Conservation (phyloP, 1,140 invertebrate species). For the Metopolophium dirhodum region DNA sequence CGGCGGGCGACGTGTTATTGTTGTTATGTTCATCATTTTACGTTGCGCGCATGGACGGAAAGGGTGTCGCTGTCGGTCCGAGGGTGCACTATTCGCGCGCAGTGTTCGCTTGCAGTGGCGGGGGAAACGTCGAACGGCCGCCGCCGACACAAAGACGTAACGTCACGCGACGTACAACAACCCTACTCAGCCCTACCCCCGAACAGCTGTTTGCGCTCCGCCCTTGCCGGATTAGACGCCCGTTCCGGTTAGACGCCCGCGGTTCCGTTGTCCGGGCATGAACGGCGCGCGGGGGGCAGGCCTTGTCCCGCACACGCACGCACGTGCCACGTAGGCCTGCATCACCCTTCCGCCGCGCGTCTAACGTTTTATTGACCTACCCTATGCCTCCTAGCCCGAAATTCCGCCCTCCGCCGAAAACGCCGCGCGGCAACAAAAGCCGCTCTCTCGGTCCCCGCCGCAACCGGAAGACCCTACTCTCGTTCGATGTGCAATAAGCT, state of each 20-base stretch:
- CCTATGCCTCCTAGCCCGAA: constrained; percentile 30
- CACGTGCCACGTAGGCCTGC: constrained; percentile 19
- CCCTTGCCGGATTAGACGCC: not conserved
- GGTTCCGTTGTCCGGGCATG: not conserved
- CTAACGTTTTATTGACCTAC: constrained; percentile 41
- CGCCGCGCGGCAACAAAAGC: constrained; percentile 13
- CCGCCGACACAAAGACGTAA: not conserved
- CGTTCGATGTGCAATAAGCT: not conserved
- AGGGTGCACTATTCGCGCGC: not conserved
- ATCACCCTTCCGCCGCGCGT: not conserved
- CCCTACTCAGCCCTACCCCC: not conserved
- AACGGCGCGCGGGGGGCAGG: not conserved
- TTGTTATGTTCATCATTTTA: not conserved
- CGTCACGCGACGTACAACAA: not conserved
- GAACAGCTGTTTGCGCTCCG: constrained; percentile 31
- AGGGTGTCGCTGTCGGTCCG: not conserved
- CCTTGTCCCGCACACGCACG: not conserved
- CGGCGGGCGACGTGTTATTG: not conserved
- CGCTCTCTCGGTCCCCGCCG: not conserved
- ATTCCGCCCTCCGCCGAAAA: constrained; percentile 11
- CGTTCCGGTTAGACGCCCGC: not conserved
- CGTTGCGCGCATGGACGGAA: not conserved
- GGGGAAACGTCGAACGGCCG: not conserved
- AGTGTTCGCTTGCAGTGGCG: not conserved
- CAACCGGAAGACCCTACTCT: not conserved